Conservation (phyloP, 2,888 invertebrate genomes). For the Tromatobia lineatoria region DNA sequence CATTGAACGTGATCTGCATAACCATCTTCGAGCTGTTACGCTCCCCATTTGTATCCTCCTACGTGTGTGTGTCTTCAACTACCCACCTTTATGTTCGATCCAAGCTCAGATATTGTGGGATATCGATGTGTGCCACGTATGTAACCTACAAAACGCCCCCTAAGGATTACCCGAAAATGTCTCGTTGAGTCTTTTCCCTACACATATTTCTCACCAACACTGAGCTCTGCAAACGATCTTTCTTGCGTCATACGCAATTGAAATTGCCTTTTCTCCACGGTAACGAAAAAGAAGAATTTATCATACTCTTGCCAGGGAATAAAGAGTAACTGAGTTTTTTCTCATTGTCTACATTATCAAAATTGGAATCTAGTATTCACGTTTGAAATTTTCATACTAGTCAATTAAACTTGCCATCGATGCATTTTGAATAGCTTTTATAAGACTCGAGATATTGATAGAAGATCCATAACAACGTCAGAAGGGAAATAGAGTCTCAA, state of each 20-base stretch:
- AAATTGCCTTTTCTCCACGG: background rate
- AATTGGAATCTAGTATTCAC: too few relatives aligned
- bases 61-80: background rate
- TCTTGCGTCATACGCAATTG: background rate
- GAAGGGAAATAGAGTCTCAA: too few relatives aligned
- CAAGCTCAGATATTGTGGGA: background rate
- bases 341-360: too few relatives aligned
- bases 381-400: too few relatives aligned
- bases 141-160: background rate
- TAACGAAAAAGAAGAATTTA: too few relatives aligned
- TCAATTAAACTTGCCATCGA: too few relatives aligned
- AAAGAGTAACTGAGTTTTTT: too few relatives aligned
- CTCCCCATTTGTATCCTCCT: background rate
- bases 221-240: background rate
- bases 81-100: background rate
- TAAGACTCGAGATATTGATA: too few relatives aligned
- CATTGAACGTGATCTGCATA: conserved; percentile 56
- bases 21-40: conserved; percentile 36
- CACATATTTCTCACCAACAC: background rate
- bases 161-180: background rate
- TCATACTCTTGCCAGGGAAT: too few relatives aligned
- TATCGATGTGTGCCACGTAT: background rate
- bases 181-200: background rate
- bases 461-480: too few relatives aligned
- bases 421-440: too few relatives aligned